These are phyloP conservation scores for Minunthozetes semirufus DNA, from an alignment of 2,888 invertebrate species.

Conservation along the genomic window DNA sequence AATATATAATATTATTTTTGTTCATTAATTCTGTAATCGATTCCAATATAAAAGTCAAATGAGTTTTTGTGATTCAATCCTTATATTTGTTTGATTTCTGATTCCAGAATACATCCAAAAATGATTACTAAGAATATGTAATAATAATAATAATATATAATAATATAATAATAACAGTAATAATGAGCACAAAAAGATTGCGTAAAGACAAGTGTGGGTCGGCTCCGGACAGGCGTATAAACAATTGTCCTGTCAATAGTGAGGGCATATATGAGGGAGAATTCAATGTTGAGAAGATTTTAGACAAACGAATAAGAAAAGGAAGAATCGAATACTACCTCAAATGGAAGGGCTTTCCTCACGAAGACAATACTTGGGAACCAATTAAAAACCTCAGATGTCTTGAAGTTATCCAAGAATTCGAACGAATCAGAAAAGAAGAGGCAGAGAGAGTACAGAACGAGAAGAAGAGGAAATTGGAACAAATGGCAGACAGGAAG, in stretches of 20 bases:
- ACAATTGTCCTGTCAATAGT: background rate
- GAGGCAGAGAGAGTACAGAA: background rate
- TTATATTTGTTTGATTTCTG: background rate
- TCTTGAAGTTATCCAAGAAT: slow-evolving; percentile 4
- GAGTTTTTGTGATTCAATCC: too few species aligned
- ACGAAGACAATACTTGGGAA: slow-evolving; percentile 25
- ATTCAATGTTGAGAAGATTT: slow-evolving; percentile 15
- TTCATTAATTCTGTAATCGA: too few species aligned
- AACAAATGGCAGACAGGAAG: background rate
- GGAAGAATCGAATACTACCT: slow-evolving; percentile 13
- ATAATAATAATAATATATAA: too few species aligned
- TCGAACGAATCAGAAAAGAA: background rate
- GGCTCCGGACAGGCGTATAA: background rate
- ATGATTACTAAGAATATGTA: too few species aligned
- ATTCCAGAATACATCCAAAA: background rate
- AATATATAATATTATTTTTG: too few species aligned
- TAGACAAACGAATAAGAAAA: slow-evolving; percentile 23
- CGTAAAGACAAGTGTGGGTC: background rate
- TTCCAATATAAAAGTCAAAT: too few species aligned
- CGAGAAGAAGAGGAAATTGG: slow-evolving; percentile 3
- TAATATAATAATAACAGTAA: too few species aligned
- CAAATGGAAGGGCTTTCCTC: slow-evolving; percentile 17
- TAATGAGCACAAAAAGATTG: slow-evolving; percentile 17
- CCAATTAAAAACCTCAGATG: slow-evolving; percentile 9
- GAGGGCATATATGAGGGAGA: slow-evolving; percentile 7